Evolutionary conservation across 1,140 invertebrate genomes (phyloP), one percentile per base, ranked within the genome.

Genomic region (Brachionus angularis): DNA sequence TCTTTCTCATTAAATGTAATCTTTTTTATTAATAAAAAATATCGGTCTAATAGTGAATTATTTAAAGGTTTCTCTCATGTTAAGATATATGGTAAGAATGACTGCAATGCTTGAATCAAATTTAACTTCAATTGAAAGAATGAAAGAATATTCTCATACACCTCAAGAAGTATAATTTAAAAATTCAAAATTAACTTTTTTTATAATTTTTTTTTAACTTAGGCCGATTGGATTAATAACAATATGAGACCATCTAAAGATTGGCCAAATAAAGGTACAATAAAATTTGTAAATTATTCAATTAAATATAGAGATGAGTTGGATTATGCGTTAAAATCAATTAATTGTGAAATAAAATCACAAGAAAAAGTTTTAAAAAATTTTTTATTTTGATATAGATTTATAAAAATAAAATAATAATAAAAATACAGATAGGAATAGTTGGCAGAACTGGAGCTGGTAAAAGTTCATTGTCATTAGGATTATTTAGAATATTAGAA

Each of bases 71-170:
- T 96, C 93, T 0, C 90, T 92, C 86, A 93, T 90, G 0, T 82
- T 97, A 8, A 97, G 96, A 79, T 96, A 91, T 92, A 83, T 96
- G 72, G 93, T 98, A 5, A 84, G 93, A 72, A 96, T 96, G 91
- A 91, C 91, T 0, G 91, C 91, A 3, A 93, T 96, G 76, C 88
- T 98, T 25, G 95, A 98, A 84, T 95, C 92, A 0, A 96, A 97
- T 78, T 96, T 97, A 73, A 94, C 98, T 0, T 91, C 93, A n/a
- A 93, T 98, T 1, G 95, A 98, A 81, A 87, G 95, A 80, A 92
- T 98, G 73, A 93, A 93, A 78, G 94, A 98, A 78, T 98, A 97
- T 78, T 87, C 89, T 1, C 90, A 95, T 79, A 89, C 89, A 0
- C 83, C 85, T 58, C 79, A 78, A 33, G 85, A 85, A 77, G 36